Evolutionary conservation across 2,888 invertebrate genomes (phyloP).

Genomic region (Leptogaster cylindrica): DNA sequence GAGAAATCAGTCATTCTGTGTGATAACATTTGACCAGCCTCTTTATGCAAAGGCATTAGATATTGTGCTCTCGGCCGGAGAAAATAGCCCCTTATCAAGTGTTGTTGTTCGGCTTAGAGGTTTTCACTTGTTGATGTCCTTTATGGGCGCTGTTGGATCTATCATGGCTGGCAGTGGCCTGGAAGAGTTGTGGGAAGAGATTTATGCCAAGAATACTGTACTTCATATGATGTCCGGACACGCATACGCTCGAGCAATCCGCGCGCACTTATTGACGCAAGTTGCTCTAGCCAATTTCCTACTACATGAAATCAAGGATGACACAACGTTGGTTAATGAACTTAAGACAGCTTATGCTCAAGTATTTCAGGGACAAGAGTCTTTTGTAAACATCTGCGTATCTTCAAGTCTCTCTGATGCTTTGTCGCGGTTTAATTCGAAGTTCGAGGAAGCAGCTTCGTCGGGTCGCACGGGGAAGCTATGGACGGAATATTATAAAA

Average conservation of each 20-base stretch:
- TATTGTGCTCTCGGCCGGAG: too few relatives aligned
- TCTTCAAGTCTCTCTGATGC: not conserved
- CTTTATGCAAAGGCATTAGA: not conserved
- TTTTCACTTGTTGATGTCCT: not conserved
- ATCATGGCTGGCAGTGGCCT: not conserved
- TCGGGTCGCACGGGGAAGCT: not conserved
- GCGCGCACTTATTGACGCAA: not conserved
- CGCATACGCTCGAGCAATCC: not conserved
- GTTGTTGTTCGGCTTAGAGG: not conserved
- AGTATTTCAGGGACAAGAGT: not conserved
- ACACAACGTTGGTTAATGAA: not conserved
- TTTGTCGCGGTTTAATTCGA: not conserved
- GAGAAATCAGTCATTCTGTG: not conserved
- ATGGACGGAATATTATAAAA: not conserved
- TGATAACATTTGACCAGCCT: not conserved
- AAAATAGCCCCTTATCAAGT: too few relatives aligned
- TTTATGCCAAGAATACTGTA: not conserved
- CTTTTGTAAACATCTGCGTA: too few relatives aligned
- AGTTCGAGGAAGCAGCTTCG: not conserved
- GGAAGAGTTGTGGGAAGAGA: not conserved
- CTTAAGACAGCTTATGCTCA: not conserved
- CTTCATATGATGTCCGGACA: not conserved
- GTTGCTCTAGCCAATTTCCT: not conserved
- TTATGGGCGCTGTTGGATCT: not conserved
- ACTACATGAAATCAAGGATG: too few relatives aligned